phyloP scores from a whole-genome alignment of 2,113 vertebrate species.

The Ceyx cyanopectus region DNA sequence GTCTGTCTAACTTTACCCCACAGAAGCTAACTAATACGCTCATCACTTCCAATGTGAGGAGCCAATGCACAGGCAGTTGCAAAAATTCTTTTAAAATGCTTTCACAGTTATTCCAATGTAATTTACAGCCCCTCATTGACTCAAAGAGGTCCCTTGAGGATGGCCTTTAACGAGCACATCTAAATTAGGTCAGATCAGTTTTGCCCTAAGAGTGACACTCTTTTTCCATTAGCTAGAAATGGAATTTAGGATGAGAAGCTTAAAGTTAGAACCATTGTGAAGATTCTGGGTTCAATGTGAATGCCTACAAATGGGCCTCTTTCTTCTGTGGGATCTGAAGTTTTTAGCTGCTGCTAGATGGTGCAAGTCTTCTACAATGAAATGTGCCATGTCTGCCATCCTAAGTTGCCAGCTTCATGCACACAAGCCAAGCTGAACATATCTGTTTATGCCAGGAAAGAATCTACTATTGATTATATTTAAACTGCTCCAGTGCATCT shows the following conservation, averaged over 20 bases:
- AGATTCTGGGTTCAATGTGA: background rate
- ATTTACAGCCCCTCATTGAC: background rate
- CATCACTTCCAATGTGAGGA: background rate
- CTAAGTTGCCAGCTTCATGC: background rate
- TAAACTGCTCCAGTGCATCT: background rate
- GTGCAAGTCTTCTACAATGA: background rate
- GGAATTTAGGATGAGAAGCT: background rate
- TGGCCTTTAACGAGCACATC: background rate
- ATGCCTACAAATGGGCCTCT: background rate
- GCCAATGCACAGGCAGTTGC: background rate
- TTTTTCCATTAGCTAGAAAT: constrained; percentile 5
- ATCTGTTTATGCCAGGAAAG: background rate
- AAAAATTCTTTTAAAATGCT: background rate
- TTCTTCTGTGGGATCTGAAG: background rate
- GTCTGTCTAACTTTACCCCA: too few species aligned
- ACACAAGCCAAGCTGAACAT: background rate
- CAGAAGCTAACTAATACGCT: too few species aligned
- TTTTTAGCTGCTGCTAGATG: background rate
- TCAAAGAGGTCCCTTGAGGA: background rate
- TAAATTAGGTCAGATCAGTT: constrained; percentile 4
- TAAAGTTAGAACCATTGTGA: background rate
- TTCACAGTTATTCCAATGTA: background rate
- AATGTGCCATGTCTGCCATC: background rate
- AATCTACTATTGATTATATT: background rate
- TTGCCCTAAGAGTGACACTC: background rate